Conservation (phyloP, 2,888 invertebrate species). For the Synanthedon tipuliformis region DNA sequence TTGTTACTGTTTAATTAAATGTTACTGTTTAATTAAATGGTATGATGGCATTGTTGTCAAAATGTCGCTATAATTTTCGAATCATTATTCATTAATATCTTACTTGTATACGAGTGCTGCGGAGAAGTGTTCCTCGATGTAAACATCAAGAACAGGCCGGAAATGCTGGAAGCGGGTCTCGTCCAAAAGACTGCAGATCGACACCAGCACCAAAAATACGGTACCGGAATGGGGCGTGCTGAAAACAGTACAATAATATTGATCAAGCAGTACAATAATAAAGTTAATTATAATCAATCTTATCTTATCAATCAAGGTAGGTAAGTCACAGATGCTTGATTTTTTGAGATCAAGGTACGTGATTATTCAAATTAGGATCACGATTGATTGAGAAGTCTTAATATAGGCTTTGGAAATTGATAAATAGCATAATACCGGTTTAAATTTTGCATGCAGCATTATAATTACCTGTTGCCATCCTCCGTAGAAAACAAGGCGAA, state of each 20-base stretch:
- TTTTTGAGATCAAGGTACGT: too few species aligned
- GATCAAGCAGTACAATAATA: too few species aligned
- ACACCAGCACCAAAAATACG: slow-evolving; percentile 92
- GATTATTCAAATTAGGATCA: too few species aligned
- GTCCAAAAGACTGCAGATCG: slow-evolving; percentile 90
- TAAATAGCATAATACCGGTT: not conserved
- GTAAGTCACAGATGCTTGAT: too few species aligned
- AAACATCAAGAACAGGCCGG: slow-evolving; percentile 92
- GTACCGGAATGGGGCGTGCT: slow-evolving; percentile 89
- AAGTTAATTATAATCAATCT: too few species aligned
- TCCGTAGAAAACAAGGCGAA: slow-evolving; percentile 95
- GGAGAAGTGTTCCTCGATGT: slow-evolving; percentile 94
- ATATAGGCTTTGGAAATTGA: too few species aligned
- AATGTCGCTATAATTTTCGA: too few species aligned
- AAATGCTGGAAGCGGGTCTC: slow-evolving; percentile 95
- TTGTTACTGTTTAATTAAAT: not conserved
- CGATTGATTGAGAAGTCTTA: too few species aligned
- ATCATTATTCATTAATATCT: slow-evolving; percentile 22
- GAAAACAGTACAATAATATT: slow-evolving; percentile 12
- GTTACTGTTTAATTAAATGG: not conserved
- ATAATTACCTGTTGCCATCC: slow-evolving; percentile 78
- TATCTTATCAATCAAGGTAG: too few species aligned
- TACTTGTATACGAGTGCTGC: slow-evolving; percentile 94
- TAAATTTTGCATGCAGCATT: not conserved
- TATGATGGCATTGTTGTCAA: not conserved